Evolutionary conservation across 2,888 invertebrate species (phyloP).

Genomic region (Amorpha juglandis): DNA sequence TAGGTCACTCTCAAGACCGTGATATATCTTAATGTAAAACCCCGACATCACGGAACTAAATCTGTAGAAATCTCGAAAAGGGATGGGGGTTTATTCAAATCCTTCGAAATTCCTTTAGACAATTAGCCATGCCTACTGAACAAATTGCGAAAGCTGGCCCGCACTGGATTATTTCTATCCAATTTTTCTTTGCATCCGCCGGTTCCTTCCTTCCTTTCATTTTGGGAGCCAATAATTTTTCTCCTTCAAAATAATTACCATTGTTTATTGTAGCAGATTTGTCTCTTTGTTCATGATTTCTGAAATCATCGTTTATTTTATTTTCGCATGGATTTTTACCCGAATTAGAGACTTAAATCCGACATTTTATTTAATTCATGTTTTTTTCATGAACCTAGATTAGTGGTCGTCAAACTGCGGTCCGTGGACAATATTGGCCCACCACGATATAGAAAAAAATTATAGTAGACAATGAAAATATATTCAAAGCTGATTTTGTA

Average conservation of each 20-base stretch:
- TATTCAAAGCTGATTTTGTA: no score
- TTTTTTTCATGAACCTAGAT: no score
- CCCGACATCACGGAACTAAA: constrained; percentile 43
- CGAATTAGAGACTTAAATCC: no score
- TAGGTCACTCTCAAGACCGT: constrained; percentile 16
- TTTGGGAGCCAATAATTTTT: constrained; percentile 33
- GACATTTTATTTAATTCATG: no score
- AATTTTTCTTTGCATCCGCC: constrained; percentile 24
- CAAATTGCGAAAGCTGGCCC: constrained; percentile 41
- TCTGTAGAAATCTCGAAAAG: constrained; percentile 36
- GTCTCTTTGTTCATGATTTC: not conserved
- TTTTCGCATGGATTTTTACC: no score
- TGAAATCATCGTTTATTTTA: not conserved
- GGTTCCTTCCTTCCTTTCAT: constrained; percentile 33
- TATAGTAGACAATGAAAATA: no score
- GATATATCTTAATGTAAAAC: constrained; percentile 33
- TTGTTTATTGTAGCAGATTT: constrained; percentile 13
- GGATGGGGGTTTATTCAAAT: constrained; percentile 53
- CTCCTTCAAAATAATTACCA: constrained; percentile 23
- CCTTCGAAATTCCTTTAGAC: constrained; percentile 60
- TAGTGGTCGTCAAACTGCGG: no score
- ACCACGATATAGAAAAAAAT: no score
- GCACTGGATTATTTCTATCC: constrained; percentile 27
- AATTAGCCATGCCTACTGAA: constrained; percentile 58
- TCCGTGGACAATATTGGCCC: no score